A percentile compares a stretch with the other conserved stretches of the same genome.
Evolutionary conservation across 2,113 vertebrate genomes (phyloP).

Genomic region (Tragelaphus strepsiceros): DNA sequence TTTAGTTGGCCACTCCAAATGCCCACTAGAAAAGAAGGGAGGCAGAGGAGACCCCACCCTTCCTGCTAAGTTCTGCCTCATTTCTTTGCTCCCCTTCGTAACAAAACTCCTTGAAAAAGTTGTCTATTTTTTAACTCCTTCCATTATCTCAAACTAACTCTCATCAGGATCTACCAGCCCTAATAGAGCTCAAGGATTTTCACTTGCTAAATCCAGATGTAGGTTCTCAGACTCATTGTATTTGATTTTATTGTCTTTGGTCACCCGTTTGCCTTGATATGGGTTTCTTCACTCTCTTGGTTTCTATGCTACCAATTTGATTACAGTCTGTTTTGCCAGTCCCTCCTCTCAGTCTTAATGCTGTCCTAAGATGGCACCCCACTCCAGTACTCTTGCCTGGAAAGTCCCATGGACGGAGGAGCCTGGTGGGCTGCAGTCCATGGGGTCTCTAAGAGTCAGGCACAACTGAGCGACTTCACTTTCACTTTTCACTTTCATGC

Average conservation of each 20-base stretch:
- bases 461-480: too few species aligned
- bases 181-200: background rate
- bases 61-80: background rate
- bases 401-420: too few species aligned
- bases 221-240: background rate
- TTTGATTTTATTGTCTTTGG: background rate
- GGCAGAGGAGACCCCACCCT: background rate
- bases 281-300: background rate
- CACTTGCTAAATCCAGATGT: background rate
- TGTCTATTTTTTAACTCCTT: background rate
- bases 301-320: background rate
- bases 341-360: background rate
- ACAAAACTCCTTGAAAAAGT: background rate
- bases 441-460: too few species aligned
- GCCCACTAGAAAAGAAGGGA: background rate
- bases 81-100: background rate
- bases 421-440: too few species aligned
- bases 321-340: background rate
- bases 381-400: too few species aligned
- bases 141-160: background rate
- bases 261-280: background rate
- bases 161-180: background rate
- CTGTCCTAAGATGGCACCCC: background rate
- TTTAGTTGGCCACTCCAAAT: background rate
- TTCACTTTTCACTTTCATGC: too few species aligned